Evolutionary conservation across 2,113 vertebrate species (phyloP), one percentile per base, ranked within the genome.

Genomic region (Brachyhypopomus gauderio): DNA sequence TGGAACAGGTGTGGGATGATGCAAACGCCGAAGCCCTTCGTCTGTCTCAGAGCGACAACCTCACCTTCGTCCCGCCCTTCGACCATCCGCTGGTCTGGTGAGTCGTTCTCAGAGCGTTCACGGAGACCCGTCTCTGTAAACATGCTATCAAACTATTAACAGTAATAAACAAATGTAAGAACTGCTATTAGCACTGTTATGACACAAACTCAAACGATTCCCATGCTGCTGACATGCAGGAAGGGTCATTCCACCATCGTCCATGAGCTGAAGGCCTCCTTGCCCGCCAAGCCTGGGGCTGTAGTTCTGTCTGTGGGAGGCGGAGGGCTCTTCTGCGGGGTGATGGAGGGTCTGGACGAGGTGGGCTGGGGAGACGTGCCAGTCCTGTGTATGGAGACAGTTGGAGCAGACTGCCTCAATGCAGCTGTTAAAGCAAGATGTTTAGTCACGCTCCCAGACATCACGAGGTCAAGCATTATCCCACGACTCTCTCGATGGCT

Each of bases 21-120:
- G 92, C 94, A 16, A 92, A 94, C 9, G 77, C 88, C 0, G 91
- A 94, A 64, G 94, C 94, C 36, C 85, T 92, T 7, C 83, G 87
- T 64, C 78, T 94, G 73, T 85, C 88, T 9, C 85, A 92, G 58
- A 86, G 67, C 0, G 90, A 93, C 70, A 91, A 90, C 0, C 89
- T 94, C 34, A 88, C 85, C 19, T 92, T 89, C 2, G 86, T 95
- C 1, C 88, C 92, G 30, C 93, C 94, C 0, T 95, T 94, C 27
- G 90, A 95, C 78, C 92, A 95, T 76, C 93, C 94, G 1, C 78
- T 94, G 66, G 87, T 95, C n/a, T 95, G 94, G 94, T 95, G 78
- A 87, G 85, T 20, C 16, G 34, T 60, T 71, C 3, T 4, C 0
- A 60, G n/a, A 22, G 11, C 8, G 22, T 23, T 9, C 23, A 60